phyloP scores from a whole-genome alignment of 1,140 invertebrate genomes.

The Caenorhabditis inopinata region DNA sequence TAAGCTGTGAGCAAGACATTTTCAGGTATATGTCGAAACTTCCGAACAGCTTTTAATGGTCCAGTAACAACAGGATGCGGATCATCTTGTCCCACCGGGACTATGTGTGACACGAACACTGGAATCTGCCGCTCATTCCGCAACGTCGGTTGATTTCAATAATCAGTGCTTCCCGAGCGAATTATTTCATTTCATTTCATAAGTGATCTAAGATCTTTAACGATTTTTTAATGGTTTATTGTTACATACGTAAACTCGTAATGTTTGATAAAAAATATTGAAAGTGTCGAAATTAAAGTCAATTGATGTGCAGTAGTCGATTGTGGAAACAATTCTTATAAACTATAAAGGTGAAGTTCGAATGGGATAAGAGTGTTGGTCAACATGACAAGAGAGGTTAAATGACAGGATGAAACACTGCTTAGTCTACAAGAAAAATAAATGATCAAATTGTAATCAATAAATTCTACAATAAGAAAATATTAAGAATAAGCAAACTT shows the following conservation, averaged over 20 bases:
- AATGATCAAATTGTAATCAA: not conserved
- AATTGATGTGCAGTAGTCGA: not conserved
- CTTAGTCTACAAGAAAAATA: not conserved
- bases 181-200: too few relatives aligned
- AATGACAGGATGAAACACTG: not conserved
- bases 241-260: conserved; percentile 23
- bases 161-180: not conserved
- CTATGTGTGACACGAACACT: not conserved
- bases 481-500: too few relatives aligned
- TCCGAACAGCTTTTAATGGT: not conserved
- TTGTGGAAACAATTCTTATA: not conserved
- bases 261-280: conserved; percentile 14
- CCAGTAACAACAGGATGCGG: not conserved
- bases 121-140: conserved; percentile 4
- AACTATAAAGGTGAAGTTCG: not conserved
- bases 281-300: not conserved
- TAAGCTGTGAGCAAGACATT: too few relatives aligned
- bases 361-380: not conserved
- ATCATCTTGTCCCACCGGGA: not conserved
- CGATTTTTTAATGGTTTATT: conserved; percentile 17
- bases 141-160: too few relatives aligned
- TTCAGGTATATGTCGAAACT: not conserved
- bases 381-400: conserved; percentile 10
- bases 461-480: not conserved
- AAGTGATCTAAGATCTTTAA: too few relatives aligned